Evolutionary conservation across 2,797 vertebrate genomes (phyloP), one percentile per base, ranked within the genome.

Genomic region (Squalus acanthias): DNA sequence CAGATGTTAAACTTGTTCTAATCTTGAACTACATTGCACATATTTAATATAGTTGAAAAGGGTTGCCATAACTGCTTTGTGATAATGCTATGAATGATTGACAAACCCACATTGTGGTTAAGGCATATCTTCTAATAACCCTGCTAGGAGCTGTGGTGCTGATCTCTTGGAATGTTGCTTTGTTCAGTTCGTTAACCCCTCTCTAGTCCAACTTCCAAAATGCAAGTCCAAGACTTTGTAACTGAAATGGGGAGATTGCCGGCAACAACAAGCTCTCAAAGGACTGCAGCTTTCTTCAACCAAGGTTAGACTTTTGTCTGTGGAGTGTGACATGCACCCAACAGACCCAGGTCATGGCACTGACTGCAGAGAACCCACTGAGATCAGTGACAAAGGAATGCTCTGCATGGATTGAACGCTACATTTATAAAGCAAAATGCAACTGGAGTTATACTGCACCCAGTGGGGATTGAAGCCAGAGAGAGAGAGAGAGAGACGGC

Each of bases 131-230:
- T 95, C 70, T n/a, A 57, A 95, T 60, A 74, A 76, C 70, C 70
- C 70, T 95, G 24, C 70, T 74, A 92, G 69, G 69, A 95, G 15
- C 70, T 33, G 72, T 95, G 94, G 94, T 95, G 94, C 57, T 95
- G 46, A 95, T 74, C 29, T 46, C 94, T 74, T 95, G 70, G 94
- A 74, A 95, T 50, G 94, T 95, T 74, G 94, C 50, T 95, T 95
- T 6, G 46, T 53, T 95, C 46, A 53, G 39, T 95, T 74, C 24
- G 24, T 72, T 95, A 57, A 74, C 67, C 24, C 46, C 24, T 95
- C 50, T 53, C 50, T 57, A 4, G 10, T 46, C 29, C 94, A 53
- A 76, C 1, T 95, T 76, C 70, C 67, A 50, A 72, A 53, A 29
- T 53, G 94, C 50, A 33, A 63, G 1, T 65, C 63, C 39, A 69